Evolutionary conservation across 2,888 invertebrate species (phyloP), one percentile per base, ranked within the genome.

Genomic region (Hesperia comma): DNA sequence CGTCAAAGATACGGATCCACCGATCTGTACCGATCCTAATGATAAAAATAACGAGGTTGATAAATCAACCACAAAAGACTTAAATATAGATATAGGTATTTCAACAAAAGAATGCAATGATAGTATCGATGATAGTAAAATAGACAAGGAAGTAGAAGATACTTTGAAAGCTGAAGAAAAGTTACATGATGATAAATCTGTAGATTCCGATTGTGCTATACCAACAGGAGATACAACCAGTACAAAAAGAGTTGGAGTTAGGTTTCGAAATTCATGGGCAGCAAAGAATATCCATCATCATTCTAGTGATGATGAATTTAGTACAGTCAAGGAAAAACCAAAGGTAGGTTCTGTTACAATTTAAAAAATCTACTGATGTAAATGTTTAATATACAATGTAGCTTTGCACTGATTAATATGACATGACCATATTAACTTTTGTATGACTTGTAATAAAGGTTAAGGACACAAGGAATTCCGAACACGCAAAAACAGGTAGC

Each of bases 211-310:
- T 68, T 82, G 81, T 37, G 83, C 81, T 14, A 79, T 78, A 43
- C 83, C 85, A 0, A 86, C 83, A 14, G 87, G 83, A 68, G 87
- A 85, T 70, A 86, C 86, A 0, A 81, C 76, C 70, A 79, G 77
- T 8, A 79, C 79, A 6, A 92, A 90, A 76, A 77, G 89, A 69
- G 76, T 82, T 12, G 88, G 89, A 0, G 92, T 89, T 2, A 79
- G 92, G 67, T 93, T 92, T 71, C 81, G 91, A 74, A 87, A 82
- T 17, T 86, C 89, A 0, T 88, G 93, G 90, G 78, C 80, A 8
- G 82, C 84, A 73, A 86, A 86, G 15, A 78, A 79, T 33, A 71
- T 82, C 33, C 77, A 74, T 7, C 80, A 79, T 19, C 90, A 89
- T 57, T 85, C 90, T 0, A 88, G 81, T 57, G 91, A 92, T 40